phyloP scores from a whole-genome alignment of 2,797 vertebrate species.

The Phataginus tetradactyla region DNA sequence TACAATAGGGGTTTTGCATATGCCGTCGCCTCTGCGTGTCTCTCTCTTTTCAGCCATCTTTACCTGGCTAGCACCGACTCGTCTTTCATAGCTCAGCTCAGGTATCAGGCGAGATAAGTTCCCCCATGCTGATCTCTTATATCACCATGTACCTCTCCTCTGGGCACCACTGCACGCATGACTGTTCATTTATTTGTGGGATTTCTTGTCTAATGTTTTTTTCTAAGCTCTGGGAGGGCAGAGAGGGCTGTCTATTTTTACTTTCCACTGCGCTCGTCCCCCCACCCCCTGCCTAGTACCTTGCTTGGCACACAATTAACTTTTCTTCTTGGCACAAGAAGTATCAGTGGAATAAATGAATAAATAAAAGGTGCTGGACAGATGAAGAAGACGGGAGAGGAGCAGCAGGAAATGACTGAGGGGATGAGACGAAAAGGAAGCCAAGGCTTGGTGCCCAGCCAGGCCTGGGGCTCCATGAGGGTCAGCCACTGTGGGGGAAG shows the following conservation, averaged over 20 bases:
- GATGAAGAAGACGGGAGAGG: background rate
- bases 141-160: background rate
- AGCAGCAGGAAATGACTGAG: background rate
- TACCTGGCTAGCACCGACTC: background rate
- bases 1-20: background rate
- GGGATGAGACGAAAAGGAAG: background rate
- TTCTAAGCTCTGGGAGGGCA: background rate
- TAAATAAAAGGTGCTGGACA: background rate
- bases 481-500: background rate
- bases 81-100: background rate
- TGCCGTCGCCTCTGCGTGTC: background rate
- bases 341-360: background rate
- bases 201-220: background rate
- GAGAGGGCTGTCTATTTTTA: background rate
- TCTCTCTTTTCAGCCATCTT: background rate
- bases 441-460: background rate
- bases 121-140: background rate
- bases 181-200: background rate
- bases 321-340: conserved; percentile 13
- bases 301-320: background rate
- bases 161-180: rapidly evolving
- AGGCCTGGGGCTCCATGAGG: rapidly evolving
- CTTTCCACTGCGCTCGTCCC: background rate
- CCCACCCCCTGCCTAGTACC: no score
- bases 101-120: background rate